Evolutionary conservation across 2,113 vertebrate genomes (phyloP), one percentile per base, ranked within the genome.

Genomic region (Phylloscopus whistleri): DNA sequence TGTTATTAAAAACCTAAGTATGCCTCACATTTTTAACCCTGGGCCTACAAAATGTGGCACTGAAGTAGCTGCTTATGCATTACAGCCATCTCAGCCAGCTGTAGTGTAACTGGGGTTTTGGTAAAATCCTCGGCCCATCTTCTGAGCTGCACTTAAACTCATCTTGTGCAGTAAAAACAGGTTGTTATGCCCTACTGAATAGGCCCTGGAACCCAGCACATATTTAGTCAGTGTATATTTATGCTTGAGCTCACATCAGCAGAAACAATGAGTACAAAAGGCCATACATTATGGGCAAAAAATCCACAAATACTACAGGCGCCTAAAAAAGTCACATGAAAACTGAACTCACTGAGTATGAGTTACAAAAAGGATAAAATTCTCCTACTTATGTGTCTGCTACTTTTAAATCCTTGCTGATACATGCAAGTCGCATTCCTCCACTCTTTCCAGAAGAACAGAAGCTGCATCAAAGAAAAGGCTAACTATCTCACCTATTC

Each of bases 231-330:
- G 13, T 59, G 39, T n/a, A 35, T 74, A 78, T 78, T 89, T 78
- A 89, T 67, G 60, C 48, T 84, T 88, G 62, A 90, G 62, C 62
- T 93, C 82, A 85, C 78, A 91, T 51, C 48, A 84, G 66, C 62
- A 93, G 90, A 83, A 94, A 90, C 60, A 82, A 62, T 21, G 62
- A 89, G 19, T 55, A 90, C 66, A 90, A 90, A 79, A 87, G 81
- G 35, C 69, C 60, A 35, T 46, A 58, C 6, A 24, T 74, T 84
- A 41, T 9, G 18, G 37, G 30, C 7, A 9, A 48, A 66, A 51
- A 53, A 75, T 3, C 31, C 62, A 49, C 31, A 76, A 58, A 81
- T 15, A 51, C 22, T 69, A 67, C 44, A 72, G 64, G 41, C 0
- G 0, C 48, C 43, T 75, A 39, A 56, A 84, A 83, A 69, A 74